Evolutionary conservation across 2,888 invertebrate species (phyloP).

Genomic region (Erebia palarica): DNA sequence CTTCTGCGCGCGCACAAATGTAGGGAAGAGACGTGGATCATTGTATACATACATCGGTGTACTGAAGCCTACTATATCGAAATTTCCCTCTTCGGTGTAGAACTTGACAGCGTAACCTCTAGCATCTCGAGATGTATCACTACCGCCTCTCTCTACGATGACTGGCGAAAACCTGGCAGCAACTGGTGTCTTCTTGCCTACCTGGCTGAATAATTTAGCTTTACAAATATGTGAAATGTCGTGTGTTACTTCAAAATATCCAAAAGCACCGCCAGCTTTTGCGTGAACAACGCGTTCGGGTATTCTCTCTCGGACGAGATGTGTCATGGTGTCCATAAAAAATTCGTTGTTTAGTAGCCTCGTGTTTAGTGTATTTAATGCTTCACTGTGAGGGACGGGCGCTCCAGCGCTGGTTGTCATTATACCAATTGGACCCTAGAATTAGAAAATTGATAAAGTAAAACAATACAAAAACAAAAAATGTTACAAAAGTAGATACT

Average conservation of each 20-base stretch:
- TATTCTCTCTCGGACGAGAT: conserved; percentile 93
- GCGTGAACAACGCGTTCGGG: conserved; percentile 97
- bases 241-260: conserved; percentile 92
- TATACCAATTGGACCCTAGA: conserved; percentile 76
- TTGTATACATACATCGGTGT: conserved; percentile 94
- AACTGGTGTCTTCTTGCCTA: conserved; percentile 90
- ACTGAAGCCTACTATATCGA: conserved; percentile 95
- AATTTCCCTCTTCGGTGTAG: conserved; percentile 93
- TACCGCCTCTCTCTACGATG: conserved; percentile 91
- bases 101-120: conserved; percentile 95
- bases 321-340: conserved; percentile 87
- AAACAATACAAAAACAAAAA: neutral
- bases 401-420: conserved; percentile 90
- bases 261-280: conserved; percentile 94
- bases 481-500: too few relatives aligned
- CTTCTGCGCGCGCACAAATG: conserved; percentile 96
- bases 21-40: conserved; percentile 93
- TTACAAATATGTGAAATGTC: conserved; percentile 89
- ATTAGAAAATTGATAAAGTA: conserved; percentile 35
- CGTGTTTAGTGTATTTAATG: conserved; percentile 89
- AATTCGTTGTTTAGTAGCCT: conserved; percentile 90
- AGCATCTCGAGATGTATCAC: conserved; percentile 92
- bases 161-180: conserved; percentile 90
- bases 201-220: conserved; percentile 86
- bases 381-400: conserved; percentile 88